A percentile compares a stretch with the other conserved stretches of the same genome.
Conservation (phyloP, 2,888 invertebrate species). For the Drosophila atripex region DNA sequence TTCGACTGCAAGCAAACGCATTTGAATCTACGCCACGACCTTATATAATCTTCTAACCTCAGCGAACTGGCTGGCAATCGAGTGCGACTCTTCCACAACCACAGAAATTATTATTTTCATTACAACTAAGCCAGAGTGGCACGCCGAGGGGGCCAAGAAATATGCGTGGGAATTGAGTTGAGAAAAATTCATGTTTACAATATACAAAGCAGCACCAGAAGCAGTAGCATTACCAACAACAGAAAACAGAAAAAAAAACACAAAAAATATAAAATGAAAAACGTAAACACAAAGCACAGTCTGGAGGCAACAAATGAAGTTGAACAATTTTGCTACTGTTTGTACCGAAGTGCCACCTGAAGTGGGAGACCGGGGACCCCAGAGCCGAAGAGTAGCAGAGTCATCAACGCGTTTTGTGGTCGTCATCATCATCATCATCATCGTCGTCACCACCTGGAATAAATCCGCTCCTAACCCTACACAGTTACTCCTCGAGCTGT, state of each 20-base stretch:
- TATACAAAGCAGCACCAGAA: slow-evolving; percentile 24
- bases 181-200: slow-evolving; percentile 53
- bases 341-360: slow-evolving; percentile 40
- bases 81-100: slow-evolving; percentile 36
- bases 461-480: slow-evolving; percentile 43
- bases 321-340: slow-evolving; percentile 72
- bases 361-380: slow-evolving; percentile 16
- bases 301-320: slow-evolving; percentile 63
- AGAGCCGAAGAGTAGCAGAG: slow-evolving; percentile 50
- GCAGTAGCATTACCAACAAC: slow-evolving; percentile 2
- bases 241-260: slow-evolving; percentile 10
- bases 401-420: slow-evolving; percentile 57
- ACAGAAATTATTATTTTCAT: slow-evolving; percentile 56
- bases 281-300: slow-evolving; percentile 14
- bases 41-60: slow-evolving; percentile 40
- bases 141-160: slow-evolving; percentile 37
- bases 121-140: slow-evolving; percentile 36
- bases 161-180: slow-evolving; percentile 75
- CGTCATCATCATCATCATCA: slow-evolving; percentile 47
- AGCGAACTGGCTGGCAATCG: slow-evolving; percentile 37
- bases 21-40: slow-evolving; percentile 1
- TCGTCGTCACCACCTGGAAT: slow-evolving; percentile 33
- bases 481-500: slow-evolving; percentile 25
- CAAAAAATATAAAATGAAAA: slow-evolving; percentile 49
- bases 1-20: slow-evolving; percentile 36